Evolutionary conservation across 2,113 vertebrate genomes (phyloP).

Genomic region (Hiodon alosoides): DNA sequence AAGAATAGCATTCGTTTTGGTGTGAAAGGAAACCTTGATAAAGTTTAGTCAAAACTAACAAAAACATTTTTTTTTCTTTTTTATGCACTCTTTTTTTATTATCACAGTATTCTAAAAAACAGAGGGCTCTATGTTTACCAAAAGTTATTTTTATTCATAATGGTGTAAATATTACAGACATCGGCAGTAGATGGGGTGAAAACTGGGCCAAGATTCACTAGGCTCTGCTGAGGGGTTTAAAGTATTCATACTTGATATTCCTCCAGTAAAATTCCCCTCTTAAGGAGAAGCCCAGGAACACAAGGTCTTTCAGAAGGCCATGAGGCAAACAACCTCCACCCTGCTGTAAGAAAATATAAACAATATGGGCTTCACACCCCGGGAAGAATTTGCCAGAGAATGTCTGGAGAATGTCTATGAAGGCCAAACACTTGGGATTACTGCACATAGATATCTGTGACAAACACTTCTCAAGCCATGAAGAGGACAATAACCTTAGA

Average conservation of each 20-base stretch:
- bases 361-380: not conserved
- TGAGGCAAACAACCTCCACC: not conserved
- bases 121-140: not conserved
- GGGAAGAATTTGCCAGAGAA: not conserved
- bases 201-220: not conserved
- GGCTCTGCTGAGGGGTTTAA: not conserved
- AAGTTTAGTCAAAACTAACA: too few relatives aligned
- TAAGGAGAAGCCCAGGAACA: not conserved
- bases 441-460: not conserved
- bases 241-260: not conserved
- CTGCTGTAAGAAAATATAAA: not conserved
- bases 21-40: not conserved
- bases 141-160: not conserved
- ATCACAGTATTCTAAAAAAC: not conserved
- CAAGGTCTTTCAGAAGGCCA: not conserved
- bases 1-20: not conserved
- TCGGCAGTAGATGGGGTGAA: not conserved
- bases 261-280: not conserved
- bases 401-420: too few relatives aligned
- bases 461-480: not conserved
- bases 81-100: too few relatives aligned
- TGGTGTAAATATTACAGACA: not conserved
- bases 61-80: not conserved
- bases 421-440: not conserved
- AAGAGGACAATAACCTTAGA: too few relatives aligned